phyloP scores from a whole-genome alignment of 2,113 vertebrate species.

The Recurvirostra avosetta region DNA sequence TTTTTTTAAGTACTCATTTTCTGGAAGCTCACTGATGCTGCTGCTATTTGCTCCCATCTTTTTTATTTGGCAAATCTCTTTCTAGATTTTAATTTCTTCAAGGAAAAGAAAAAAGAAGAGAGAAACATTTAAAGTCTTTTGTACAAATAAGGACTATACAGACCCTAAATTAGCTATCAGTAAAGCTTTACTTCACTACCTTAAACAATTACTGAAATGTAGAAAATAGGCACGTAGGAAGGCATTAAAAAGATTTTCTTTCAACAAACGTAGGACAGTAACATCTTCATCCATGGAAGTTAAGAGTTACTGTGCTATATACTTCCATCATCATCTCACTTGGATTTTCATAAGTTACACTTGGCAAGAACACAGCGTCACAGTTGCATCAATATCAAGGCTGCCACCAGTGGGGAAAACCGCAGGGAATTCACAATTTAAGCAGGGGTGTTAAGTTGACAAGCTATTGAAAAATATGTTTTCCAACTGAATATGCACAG shows the following conservation, averaged over 20 bases:
- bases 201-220: neutral
- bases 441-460: neutral
- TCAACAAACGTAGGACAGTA: neutral
- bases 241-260: neutral
- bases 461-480: neutral
- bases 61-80: neutral
- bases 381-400: neutral
- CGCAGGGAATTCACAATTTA: neutral
- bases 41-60: conserved; percentile 96
- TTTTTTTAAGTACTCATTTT: conserved; percentile 88
- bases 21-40: conserved; percentile 88
- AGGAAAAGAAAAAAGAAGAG: neutral
- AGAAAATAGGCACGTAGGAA: accelerated
- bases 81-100: conserved; percentile 75
- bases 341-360: neutral
- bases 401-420: neutral
- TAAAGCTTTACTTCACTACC: neutral
- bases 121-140: neutral
- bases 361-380: neutral
- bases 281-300: neutral
- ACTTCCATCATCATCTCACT: neutral
- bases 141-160: neutral
- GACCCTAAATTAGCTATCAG: neutral
- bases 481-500: neutral
- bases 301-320: neutral